Base-by-base conservation (phyloP, 2,888 invertebrate genomes). In the Sesia bembeciformis region DNA sequence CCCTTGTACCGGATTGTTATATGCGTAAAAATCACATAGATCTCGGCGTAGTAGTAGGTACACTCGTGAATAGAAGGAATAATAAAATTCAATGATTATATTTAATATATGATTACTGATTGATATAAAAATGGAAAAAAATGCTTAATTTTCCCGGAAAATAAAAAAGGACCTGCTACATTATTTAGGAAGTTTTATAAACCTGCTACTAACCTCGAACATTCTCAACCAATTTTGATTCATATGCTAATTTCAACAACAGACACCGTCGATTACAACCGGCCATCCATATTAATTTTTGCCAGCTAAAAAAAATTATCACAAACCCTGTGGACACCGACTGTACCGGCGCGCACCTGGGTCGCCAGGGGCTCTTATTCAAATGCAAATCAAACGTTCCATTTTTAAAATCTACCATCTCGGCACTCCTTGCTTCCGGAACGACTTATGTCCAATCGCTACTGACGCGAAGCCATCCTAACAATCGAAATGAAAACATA, bases 311-410 rank as follows among this genome's bases (percentile, higher is more conserved):
- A 57, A 58, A 67, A 71, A 72, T 68, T 71, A 65, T 59, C 52
- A 56, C 40, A 53, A 51, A 50, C 67, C 74, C 81, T 81, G 84
- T 72, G 67, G 72, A 66, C 66, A 64, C 58, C 68, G 79, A 80
- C 76, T 79, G 79, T 87, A 86, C 86, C 68, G 65, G 65, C 66
- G 81, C 79, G 84, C 88, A 88, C 88, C 89, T 88, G 88, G 89
- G 87, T 83, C 84, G 86, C 86, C 83, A 71, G 84, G 86, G 87
- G 86, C 86, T 81, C 84, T 83, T 80, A 90, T 90, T 90, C 90
- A 90, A 89, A 90, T 90, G 90, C 89, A 90, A 90, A 90, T 90
- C 89, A 90, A 90, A 87, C 84, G 89, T 88, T 87, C 90, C 89
- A 88, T 89, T 90, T 90, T 90, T 81, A 86, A 88, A 88, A 87